Conservation (phyloP, 2,113 vertebrate genomes). For the Saccopteryx bilineata region DNA sequence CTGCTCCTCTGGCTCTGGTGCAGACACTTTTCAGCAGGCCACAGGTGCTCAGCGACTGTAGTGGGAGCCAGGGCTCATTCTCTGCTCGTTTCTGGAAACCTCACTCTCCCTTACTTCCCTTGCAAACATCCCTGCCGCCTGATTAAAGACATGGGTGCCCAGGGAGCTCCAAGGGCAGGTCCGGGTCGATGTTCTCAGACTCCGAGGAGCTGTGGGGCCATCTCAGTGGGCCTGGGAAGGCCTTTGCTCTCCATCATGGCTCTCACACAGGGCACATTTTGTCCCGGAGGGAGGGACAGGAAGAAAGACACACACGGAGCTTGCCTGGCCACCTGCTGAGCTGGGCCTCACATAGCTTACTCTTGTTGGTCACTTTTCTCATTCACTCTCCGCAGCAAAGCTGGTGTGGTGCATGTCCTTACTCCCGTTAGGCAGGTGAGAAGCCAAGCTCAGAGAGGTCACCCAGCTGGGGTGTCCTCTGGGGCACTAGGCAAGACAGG, state of each 20-base stretch:
- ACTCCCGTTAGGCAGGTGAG: not conserved
- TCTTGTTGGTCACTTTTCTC: not conserved
- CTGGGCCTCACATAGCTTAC: not conserved
- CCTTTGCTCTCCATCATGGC: not conserved
- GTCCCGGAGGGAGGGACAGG: not conserved
- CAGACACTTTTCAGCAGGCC: not conserved
- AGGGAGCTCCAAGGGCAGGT: not conserved
- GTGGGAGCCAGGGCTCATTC: not conserved
- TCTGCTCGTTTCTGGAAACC: not conserved
- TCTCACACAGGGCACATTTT: not conserved
- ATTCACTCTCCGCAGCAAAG: not conserved
- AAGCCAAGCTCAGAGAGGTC: not conserved
- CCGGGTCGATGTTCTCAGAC: rapidly evolving
- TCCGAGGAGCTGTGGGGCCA: rapidly evolving
- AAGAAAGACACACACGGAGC: not conserved
- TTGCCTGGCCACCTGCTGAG: no score
- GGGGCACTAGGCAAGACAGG: not conserved
- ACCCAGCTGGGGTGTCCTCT: not conserved
- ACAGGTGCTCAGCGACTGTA: rapidly evolving
- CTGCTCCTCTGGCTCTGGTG: not conserved
- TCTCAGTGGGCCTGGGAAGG: not conserved
- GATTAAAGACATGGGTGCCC: not conserved
- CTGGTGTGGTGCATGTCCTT: not conserved
- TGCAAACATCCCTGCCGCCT: not conserved
- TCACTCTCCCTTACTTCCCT: not conserved